Conservation (phyloP, 2,888 invertebrate genomes). For the Callosobruchus maculatus region DNA sequence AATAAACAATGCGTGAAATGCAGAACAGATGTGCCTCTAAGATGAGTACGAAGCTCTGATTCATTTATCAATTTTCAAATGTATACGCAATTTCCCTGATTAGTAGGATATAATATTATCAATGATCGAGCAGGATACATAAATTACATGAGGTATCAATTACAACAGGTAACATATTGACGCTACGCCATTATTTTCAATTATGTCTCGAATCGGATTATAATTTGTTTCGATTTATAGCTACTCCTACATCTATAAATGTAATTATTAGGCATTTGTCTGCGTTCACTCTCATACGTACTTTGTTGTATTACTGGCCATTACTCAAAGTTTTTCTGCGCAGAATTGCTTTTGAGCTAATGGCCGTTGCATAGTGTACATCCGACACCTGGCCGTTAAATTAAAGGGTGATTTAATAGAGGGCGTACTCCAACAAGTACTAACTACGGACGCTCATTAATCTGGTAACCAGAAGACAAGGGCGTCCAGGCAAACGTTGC, state of each 20-base stretch:
- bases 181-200: not conserved
- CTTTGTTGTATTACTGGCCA: not conserved
- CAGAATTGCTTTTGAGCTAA: not conserved
- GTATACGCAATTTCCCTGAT: not conserved
- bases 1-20: no score
- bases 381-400: not conserved
- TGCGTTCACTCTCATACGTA: not conserved
- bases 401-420: not conserved
- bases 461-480: not conserved
- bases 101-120: not conserved
- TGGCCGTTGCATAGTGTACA: not conserved
- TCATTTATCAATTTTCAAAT: no score
- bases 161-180: not conserved
- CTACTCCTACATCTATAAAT: not conserved
- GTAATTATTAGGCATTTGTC: not conserved
- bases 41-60: no score
- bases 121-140: not conserved
- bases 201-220: not conserved
- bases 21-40: no score
- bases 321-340: not conserved
- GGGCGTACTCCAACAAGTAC: not conserved
- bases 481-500: no score
- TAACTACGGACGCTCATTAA: not conserved
- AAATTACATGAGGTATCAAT: not conserved
- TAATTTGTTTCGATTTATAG: not conserved